Percentiles rank a stretch among this genome's conserved stretches.
Conservation (phyloP, 2,888 invertebrate genomes). For the Drosophila kokeensis region DNA sequence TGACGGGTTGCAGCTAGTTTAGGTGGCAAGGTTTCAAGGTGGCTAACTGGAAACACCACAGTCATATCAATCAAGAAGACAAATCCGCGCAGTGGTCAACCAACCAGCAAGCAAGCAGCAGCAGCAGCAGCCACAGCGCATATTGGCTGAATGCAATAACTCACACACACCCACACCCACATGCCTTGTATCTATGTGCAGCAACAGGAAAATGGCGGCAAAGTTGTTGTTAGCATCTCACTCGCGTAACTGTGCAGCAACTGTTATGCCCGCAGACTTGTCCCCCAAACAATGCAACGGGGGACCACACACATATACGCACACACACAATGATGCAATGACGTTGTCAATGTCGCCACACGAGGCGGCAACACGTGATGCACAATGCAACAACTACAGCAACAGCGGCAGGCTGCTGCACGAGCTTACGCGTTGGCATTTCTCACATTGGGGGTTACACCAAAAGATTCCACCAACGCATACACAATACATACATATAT, state of each 20-base stretch:
- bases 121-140: constrained; percentile 11
- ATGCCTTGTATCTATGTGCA: constrained; percentile 8
- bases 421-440: constrained; percentile 42
- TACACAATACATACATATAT: constrained; percentile 19
- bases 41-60: constrained; percentile 17
- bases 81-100: constrained; percentile 36
- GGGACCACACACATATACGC: constrained; percentile 3
- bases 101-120: not conserved
- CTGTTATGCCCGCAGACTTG: constrained; percentile 20
- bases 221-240: constrained; percentile 66
- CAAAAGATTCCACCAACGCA: constrained; percentile 46
- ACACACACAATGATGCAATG: constrained; percentile 17
- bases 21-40: constrained; percentile 14
- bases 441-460: constrained; percentile 18
- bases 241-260: constrained; percentile 37
- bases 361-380: constrained; percentile 76
- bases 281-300: constrained; percentile 3
- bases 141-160: constrained; percentile 36
- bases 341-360: constrained; percentile 59
- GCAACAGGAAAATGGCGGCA: constrained; percentile 74
- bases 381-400: constrained; percentile 47
- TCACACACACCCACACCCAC: not conserved
- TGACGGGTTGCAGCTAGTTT: not conserved
- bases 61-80: constrained; percentile 67
- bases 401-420: constrained; percentile 14